Conservation (phyloP, 2,113 vertebrate species). For the Neopipo cinnamomea region DNA sequence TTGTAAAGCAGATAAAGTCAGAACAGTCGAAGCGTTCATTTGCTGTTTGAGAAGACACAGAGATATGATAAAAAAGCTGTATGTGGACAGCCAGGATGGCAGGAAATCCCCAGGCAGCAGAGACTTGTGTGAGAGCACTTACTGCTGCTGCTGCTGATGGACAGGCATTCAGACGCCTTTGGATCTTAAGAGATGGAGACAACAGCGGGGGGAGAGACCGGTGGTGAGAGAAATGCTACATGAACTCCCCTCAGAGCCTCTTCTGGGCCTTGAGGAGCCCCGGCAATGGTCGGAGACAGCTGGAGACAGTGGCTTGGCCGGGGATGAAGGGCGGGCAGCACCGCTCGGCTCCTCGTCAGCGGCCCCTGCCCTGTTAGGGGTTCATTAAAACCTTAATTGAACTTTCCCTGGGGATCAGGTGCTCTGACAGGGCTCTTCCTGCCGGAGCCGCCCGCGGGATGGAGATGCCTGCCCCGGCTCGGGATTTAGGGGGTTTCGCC, state of each 20-base stretch:
- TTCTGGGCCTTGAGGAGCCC: conserved; percentile 69
- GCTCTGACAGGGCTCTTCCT: not conserved
- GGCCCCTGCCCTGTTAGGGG: not conserved
- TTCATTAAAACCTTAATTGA: not conserved
- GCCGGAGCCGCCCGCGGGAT: not conserved
- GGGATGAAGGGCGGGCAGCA: conserved; percentile 28
- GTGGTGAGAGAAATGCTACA: not conserved
- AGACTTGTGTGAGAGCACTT: not conserved
- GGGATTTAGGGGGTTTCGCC: not conserved
- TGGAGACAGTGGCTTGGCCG: conserved; percentile 88
- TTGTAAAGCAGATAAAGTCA: not conserved
- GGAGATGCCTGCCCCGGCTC: not conserved
- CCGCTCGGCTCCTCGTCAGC: not conserved
- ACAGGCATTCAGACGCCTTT: not conserved
- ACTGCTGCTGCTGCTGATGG: not conserved
- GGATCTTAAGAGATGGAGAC: not conserved
- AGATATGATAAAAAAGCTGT: not conserved
- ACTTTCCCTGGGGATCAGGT: not conserved
- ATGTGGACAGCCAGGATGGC: not conserved
- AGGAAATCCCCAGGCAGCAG: not conserved
- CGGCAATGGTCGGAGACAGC: conserved; percentile 72
- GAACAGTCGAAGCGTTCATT: not conserved
- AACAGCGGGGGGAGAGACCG: not conserved
- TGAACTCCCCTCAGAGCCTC: not conserved
- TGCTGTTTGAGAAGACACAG: not conserved